Percentiles rank a stretch among this genome's conserved stretches.
phyloP scores from a whole-genome alignment of 2,888 invertebrate species.

The Amiota communis region DNA sequence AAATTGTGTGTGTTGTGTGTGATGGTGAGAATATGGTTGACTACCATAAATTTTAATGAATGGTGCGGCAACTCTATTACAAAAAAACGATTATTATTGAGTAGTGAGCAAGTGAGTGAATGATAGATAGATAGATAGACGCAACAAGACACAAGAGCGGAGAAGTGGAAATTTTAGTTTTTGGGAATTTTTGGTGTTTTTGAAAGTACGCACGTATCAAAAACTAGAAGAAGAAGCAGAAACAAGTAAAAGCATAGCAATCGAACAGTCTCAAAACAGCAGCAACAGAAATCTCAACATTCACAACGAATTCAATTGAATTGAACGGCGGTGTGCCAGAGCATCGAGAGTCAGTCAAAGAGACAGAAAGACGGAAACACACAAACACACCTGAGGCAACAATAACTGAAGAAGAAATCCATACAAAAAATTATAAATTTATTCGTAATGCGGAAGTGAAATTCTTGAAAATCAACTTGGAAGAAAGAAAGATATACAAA shows the following conservation, averaged over 20 bases:
- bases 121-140: slow-evolving; percentile 33
- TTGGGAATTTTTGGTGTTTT: slow-evolving; percentile 51
- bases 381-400: slow-evolving; percentile 18
- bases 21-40: too few relatives aligned
- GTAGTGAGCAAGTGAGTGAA: slow-evolving; percentile 44
- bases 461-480: slow-evolving; percentile 51
- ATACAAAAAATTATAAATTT: not conserved
- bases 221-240: slow-evolving; percentile 32
- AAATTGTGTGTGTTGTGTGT: slow-evolving; percentile 55
- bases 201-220: slow-evolving; percentile 47
- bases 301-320: too few relatives aligned
- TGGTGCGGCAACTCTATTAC: not conserved
- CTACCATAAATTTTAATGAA: slow-evolving; percentile 48
- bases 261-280: not conserved
- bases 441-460: slow-evolving; percentile 63
- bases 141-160: not conserved
- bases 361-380: not conserved
- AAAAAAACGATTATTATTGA: too few relatives aligned
- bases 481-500: not conserved
- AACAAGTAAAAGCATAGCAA: slow-evolving; percentile 30
- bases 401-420: slow-evolving; percentile 1
- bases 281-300: slow-evolving; percentile 6
- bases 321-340: too few relatives aligned
- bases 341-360: not conserved
- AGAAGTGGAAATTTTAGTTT: not conserved